phyloP scores from a whole-genome alignment of 2,113 vertebrate species.

The Aramus guarauna region DNA sequence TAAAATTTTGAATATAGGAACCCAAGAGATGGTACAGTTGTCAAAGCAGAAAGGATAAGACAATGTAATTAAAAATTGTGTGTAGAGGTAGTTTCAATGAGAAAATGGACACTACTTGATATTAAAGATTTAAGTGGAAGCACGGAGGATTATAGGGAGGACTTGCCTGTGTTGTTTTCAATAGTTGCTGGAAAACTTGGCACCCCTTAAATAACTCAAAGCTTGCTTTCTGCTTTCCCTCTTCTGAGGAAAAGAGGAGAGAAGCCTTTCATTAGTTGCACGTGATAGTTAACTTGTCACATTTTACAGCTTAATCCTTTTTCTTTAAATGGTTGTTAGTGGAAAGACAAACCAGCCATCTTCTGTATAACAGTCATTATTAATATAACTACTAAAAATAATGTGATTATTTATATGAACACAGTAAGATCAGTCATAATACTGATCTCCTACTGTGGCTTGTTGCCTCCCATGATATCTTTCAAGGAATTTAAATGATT shows the following conservation, averaged over 20 bases:
- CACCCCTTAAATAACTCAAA: background rate
- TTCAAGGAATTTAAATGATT: background rate
- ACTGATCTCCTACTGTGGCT: background rate
- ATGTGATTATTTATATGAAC: background rate
- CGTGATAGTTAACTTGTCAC: constrained; percentile 22
- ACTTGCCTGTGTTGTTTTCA: background rate
- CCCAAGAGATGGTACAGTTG: background rate
- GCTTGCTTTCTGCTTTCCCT: background rate
- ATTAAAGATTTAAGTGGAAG: background rate
- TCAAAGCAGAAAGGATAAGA: background rate
- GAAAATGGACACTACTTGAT: background rate
- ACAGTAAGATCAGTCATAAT: background rate
- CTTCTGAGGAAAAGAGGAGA: background rate
- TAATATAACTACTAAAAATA: constrained; percentile 13
- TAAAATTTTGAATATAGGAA: background rate
- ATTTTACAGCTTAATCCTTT: background rate
- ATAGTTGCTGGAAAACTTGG: background rate
- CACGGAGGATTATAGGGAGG: background rate
- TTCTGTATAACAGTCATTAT: background rate
- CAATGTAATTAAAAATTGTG: background rate
- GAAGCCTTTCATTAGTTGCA: background rate
- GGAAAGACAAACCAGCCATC: background rate
- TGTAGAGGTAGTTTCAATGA: background rate
- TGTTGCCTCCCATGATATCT: background rate
- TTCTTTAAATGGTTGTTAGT: background rate